Evolutionary conservation across 1,140 invertebrate species (phyloP).

Genomic region (Lasioglossum albipes): DNA sequence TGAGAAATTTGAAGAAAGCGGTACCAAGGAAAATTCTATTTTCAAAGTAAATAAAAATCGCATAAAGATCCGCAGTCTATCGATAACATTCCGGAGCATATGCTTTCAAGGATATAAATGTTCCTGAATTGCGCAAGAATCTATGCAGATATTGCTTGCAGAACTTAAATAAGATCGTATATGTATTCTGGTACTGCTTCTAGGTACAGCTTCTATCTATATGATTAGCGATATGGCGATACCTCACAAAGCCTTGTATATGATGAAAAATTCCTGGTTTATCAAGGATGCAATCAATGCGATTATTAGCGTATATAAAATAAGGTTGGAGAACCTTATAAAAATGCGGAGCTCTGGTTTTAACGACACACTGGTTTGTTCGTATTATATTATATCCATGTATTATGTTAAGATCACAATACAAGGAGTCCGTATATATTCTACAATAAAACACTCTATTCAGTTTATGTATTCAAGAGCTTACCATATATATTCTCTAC

Average conservation of each 20-base stretch:
- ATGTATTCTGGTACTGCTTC: conserved; percentile 25
- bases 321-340: conserved; percentile 72
- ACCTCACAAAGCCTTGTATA: conserved; percentile 76
- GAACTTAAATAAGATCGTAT: not conserved
- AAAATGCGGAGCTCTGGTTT: conserved; percentile 75
- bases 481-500: conserved; percentile 50
- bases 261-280: conserved; percentile 74
- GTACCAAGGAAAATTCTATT: too few species aligned
- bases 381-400: conserved; percentile 74
- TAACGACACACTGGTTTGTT: conserved; percentile 77
- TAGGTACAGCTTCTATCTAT: too few species aligned
- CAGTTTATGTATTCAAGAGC: conserved; percentile 37
- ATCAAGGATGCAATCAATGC: conserved; percentile 71
- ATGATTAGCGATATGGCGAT: conserved; percentile 50
- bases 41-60: too few species aligned
- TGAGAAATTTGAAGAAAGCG: too few species aligned
- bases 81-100: not conserved
- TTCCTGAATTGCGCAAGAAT: conserved; percentile 24
- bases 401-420: conserved; percentile 78
- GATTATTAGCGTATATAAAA: conserved; percentile 70
- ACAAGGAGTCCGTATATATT: conserved; percentile 77
- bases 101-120: not conserved
- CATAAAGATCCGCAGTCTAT: too few species aligned
- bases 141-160: conserved; percentile 7
- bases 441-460: conserved; percentile 71